Evolutionary conservation across 2,888 invertebrate species (phyloP), one percentile per base, ranked within the genome.

Genomic region (Ctena decussata): DNA sequence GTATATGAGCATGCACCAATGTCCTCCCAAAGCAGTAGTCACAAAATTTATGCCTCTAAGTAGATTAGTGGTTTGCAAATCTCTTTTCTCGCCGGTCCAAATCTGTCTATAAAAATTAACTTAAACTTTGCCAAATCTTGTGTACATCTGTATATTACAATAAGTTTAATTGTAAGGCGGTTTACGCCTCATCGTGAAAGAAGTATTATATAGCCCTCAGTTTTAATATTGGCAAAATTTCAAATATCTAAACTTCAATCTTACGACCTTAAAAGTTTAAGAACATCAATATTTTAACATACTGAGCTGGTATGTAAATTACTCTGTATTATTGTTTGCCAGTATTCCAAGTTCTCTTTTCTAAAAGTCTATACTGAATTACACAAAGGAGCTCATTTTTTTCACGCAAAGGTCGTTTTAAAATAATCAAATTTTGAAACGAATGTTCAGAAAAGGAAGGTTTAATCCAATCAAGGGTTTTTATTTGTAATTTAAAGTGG

Each of bases 131-230:
- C 65, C 3, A 65, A 57, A 65, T 21, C 65, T 11, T 11, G 8
- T 65, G 35, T 35, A 65, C 65, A 65, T 65, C 65, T 35, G 6
- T 6, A 24, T 12, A 65, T 35, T 35, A 65, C 65, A 65, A 65
- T 65, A 24, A 24, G 65, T 65, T 65, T 65, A 65, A 57, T 57
- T 57, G 57, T 57, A 24, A 27, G n/a, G 57, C 12, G 2, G n/a
- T 57, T 57, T 57, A 57, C 57, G 27, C 57, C 57, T 27, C 57
- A 57, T 57, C 57, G 57, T 35, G n/a, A 65, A 35, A 65, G 8
- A 65, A 35, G 65, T 35, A 65, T 65, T 65, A 65, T 65, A 35
- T 18, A 21, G 65, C 65, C 65, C 65, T 65, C 65, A 65, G 27
- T 65, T 65, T 65, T 65, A 65, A 35, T 35, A 32, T 65, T 65